phyloP scores from a whole-genome alignment of 2,888 invertebrate species.

The Shargacucullia verbasci region DNA sequence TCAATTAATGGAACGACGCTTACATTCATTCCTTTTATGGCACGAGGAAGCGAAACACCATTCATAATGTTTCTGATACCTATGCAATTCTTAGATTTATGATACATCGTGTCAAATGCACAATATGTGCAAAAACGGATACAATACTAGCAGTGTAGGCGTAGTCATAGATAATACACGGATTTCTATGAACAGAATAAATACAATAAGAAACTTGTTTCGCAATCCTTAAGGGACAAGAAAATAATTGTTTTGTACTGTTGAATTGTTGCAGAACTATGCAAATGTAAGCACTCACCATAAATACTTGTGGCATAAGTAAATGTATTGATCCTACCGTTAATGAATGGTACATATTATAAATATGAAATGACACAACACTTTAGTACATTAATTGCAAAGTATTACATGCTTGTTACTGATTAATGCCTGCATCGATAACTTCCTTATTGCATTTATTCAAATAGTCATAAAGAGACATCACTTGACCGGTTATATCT shows the following conservation, averaged over 20 bases:
- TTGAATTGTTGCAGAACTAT: constrained; percentile 27
- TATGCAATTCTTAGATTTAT: constrained; percentile 28
- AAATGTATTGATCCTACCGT: constrained; percentile 12
- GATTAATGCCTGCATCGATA: constrained; percentile 13
- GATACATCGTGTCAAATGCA: constrained; percentile 34
- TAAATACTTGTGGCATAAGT: constrained; percentile 20
- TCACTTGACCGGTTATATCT: constrained; percentile 2
- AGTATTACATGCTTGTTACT: constrained; percentile 31
- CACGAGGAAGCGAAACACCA: constrained; percentile 30
- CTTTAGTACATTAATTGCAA: constrained; percentile 37
- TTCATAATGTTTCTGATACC: constrained; percentile 9
- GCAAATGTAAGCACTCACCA: constrained; percentile 30
- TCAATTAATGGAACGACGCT: background rate
- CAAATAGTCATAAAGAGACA: constrained; percentile 25
- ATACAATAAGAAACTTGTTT: constrained; percentile 21
- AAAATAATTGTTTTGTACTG: constrained; percentile 18
- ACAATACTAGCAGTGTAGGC: constrained; percentile 30
- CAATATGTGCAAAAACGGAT: constrained; percentile 25
- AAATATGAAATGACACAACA: constrained; percentile 32
- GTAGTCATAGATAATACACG: constrained; percentile 10
- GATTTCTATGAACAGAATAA: constrained; percentile 23
- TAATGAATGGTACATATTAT: constrained; percentile 16
- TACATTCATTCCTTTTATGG: constrained; percentile 18
- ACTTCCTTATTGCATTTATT: constrained; percentile 44
- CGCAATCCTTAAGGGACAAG: constrained; percentile 16